Base-by-base conservation (phyloP, 2,113 vertebrate species). In the Tichodroma muraria region DNA sequence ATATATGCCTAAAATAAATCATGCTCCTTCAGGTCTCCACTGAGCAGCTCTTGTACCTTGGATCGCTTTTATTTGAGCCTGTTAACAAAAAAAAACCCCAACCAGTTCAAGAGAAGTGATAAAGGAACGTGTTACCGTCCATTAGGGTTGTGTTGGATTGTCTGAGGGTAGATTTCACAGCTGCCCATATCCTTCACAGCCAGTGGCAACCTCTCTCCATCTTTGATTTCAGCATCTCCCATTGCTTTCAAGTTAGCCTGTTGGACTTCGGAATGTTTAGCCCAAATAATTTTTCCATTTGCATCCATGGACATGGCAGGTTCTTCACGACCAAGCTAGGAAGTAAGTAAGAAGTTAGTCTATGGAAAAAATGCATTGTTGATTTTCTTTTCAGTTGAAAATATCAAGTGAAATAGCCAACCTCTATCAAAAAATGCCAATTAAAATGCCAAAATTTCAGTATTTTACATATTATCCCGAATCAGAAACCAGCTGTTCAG, bases 101-200 rank as follows among this genome's bases (percentile, higher is more conserved):
- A 18, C 3, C 9, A 60, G 10, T 30, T 28, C 16, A 76, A 86
- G 13, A 15, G 17, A 47, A 69, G 7, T 8, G 6, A 44, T 23
- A n/a, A 37, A 53, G 54, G 4, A 23, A 35, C 5, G 4, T 12
- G 85, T 92, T 97, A 99, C 99, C 99, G 98, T 96, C 99, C 99
- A 47, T 99, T 99, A 9, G 99, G 99, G 93, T 99, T 99, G 95
- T 99, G 99, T 90, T 99, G 99, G 95, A 99, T 99, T 31, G 99
- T 99, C 97, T 99, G 99, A 72, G 99, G 99, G 95, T 99, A 99
- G 95, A 99, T 99, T 96, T 99, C 99, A 97, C 99, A 99, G 97
- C 99, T 99, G 81, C 99, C 99, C 99, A 99, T 99, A 86, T 99
- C 99, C 97, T 99, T 99, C 28, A 99, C 99, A 70, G 99, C 99